Evolutionary conservation across 2,113 vertebrate species (phyloP).

Genomic region (Hyaena hyaena): DNA sequence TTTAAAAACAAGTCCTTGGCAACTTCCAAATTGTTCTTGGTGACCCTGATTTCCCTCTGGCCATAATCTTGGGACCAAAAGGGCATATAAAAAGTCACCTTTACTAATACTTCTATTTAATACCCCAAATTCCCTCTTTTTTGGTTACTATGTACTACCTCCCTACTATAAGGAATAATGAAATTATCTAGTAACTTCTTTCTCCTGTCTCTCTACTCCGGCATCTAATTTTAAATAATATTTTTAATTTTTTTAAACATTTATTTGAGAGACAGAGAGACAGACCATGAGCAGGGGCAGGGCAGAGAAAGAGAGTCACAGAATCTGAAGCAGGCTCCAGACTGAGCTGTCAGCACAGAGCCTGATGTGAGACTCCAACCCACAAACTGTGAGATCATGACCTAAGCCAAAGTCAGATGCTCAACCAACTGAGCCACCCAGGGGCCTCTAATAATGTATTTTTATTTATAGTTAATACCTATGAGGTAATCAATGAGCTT

Average conservation of each 20-base stretch:
- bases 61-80: neutral
- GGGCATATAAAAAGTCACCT: neutral
- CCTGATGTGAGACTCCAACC: too few species aligned
- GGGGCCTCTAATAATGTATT: neutral
- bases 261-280: too few species aligned
- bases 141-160: neutral
- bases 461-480: neutral
- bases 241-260: neutral
- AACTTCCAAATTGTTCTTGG: neutral
- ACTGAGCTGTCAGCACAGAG: too few species aligned
- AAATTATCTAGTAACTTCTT: neutral
- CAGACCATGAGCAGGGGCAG: too few species aligned
- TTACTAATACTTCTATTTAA: neutral
- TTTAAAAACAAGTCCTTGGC: neutral
- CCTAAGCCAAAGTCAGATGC: too few species aligned
- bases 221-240: constrained; percentile 16
- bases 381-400: too few species aligned
- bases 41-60: neutral
- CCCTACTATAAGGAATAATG: neutral
- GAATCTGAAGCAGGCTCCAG: too few species aligned
- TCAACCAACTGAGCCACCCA: too few species aligned
- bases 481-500: neutral
- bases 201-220: neutral
- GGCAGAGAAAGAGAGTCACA: too few species aligned
- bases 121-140: neutral